Evolutionary conservation across 2,113 vertebrate genomes (phyloP).

Genomic region (Datnioides undecimradiatus): DNA sequence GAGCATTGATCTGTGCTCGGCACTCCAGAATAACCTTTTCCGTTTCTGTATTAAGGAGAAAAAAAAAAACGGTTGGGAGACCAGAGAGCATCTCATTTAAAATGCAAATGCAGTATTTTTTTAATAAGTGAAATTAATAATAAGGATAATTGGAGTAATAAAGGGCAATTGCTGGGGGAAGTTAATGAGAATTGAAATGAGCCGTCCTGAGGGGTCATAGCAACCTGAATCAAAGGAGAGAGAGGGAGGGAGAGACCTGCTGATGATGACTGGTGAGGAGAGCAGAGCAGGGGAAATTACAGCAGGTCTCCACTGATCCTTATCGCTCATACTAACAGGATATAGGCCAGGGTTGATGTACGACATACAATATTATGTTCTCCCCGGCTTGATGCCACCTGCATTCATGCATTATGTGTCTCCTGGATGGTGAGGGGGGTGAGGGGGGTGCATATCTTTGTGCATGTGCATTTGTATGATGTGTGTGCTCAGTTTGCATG

Average conservation of each 20-base stretch:
- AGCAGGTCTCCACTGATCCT: conserved; percentile 73
- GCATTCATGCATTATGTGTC: conserved; percentile 65
- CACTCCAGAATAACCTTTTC: conserved; percentile 31
- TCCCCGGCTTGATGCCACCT: conserved; percentile 62
- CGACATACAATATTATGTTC: conserved; percentile 73
- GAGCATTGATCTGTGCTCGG: conserved; percentile 44
- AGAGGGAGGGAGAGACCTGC: conserved; percentile 20
- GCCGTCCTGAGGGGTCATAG: conserved; percentile 75
- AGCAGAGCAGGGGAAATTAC: conserved; percentile 78
- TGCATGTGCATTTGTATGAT: conserved; percentile 58
- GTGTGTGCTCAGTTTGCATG: conserved; percentile 56
- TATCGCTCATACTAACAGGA: conserved; percentile 79
- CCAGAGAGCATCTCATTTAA: conserved; percentile 64
- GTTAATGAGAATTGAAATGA: conserved; percentile 80
- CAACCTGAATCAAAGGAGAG: conserved; percentile 65
- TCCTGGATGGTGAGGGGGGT: neutral
- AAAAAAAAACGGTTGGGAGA: conserved; percentile 1
- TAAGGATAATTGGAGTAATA: conserved; percentile 80
- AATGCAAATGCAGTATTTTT: conserved; percentile 79
- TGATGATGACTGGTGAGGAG: conserved; percentile 64
- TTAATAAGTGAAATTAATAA: conserved; percentile 81
- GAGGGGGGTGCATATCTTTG: conserved; percentile 24
- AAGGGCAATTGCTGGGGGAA: conserved; percentile 71
- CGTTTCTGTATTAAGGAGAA: conserved; percentile 29
- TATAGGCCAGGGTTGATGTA: conserved; percentile 78